Conservation (phyloP, 92 coral and sea anemone species). For the Micromussa lordhowensis region DNA sequence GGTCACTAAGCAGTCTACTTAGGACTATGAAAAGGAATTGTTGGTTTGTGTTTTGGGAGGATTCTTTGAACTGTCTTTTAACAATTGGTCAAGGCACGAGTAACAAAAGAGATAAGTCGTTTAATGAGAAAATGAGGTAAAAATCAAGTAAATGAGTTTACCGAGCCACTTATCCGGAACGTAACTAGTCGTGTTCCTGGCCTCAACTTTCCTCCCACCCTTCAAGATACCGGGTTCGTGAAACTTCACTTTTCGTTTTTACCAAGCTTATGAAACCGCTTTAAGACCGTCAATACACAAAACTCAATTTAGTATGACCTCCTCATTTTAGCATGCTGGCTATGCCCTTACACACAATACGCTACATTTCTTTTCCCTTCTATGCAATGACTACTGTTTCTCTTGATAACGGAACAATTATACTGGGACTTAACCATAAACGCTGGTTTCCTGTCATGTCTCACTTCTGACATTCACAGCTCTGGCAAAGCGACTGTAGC, state of each 20-base stretch:
- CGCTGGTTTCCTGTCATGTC: too few species aligned
- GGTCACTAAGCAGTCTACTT: too few species aligned
- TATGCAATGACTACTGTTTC: too few species aligned
- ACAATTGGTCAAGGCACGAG: neutral
- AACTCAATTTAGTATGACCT: neutral
- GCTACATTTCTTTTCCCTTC: too few species aligned
- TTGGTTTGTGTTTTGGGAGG: too few species aligned
- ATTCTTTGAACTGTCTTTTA: too few species aligned
- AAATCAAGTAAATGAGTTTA: neutral
- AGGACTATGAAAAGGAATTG: too few species aligned
- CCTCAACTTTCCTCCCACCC: neutral
- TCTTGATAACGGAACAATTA: too few species aligned
- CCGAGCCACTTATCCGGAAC: neutral
- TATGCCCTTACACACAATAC: neutral
- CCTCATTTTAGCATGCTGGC: neutral
- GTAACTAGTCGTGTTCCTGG: conserved; percentile 1
- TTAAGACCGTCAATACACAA: neutral
- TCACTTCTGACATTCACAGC: conserved; percentile 39
- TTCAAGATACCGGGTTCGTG: neutral
- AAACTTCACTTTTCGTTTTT: neutral
- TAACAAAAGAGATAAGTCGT: neutral
- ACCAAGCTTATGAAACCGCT: too few species aligned
- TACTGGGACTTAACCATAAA: too few species aligned
- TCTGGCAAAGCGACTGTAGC: conserved; percentile 47
- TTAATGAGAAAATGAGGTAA: neutral